Percentiles rank a stretch among this genome's conserved stretches.
These are phyloP conservation scores for Oostethus manadensis DNA, from an alignment of 2,113 vertebrate genomes.

Conservation along the genomic window DNA sequence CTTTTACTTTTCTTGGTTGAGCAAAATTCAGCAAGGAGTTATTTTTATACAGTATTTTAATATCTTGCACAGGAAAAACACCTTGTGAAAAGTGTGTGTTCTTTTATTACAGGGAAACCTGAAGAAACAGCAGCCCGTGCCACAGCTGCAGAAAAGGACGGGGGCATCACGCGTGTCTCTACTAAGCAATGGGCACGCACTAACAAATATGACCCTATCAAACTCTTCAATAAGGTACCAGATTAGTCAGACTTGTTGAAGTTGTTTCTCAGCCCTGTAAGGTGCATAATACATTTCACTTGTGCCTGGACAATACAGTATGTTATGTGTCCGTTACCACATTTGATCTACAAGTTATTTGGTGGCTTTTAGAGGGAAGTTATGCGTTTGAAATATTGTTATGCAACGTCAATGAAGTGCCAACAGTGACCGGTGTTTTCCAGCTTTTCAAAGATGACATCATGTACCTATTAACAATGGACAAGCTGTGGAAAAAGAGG, in stretches of 20 bases:
- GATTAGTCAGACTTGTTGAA: not conserved
- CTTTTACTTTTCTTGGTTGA: slow-evolving; percentile 21
- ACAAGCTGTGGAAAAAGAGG: slow-evolving; percentile 97
- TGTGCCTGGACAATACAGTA: not conserved
- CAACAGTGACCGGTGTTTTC: not conserved
- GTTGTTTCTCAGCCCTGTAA: not conserved
- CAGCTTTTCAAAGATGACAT: slow-evolving; percentile 99
- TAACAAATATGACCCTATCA: slow-evolving; percentile 87
- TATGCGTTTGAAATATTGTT: too few relatives aligned
- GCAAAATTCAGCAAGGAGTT: not conserved
- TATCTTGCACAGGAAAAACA: not conserved
- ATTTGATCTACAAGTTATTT: too few relatives aligned
- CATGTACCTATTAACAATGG: slow-evolving; percentile 94
- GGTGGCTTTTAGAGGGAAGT: too few relatives aligned
- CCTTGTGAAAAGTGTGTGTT: not conserved
- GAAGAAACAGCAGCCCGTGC: slow-evolving; percentile 85
- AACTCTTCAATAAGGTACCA: slow-evolving; percentile 93
- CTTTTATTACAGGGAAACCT: slow-evolving; percentile 80
- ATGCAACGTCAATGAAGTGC: not conserved
- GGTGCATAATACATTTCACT: not conserved
- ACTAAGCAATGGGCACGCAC: slow-evolving; percentile 96
- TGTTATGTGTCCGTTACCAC: too few relatives aligned
- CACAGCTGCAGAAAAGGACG: slow-evolving; percentile 86
- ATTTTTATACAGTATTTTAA: not conserved
- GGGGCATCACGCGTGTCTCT: slow-evolving; percentile 91